Evolutionary conservation across 1,140 invertebrate genomes (phyloP), one percentile per base, ranked within the genome.

Genomic region (Olivierus martensii): DNA sequence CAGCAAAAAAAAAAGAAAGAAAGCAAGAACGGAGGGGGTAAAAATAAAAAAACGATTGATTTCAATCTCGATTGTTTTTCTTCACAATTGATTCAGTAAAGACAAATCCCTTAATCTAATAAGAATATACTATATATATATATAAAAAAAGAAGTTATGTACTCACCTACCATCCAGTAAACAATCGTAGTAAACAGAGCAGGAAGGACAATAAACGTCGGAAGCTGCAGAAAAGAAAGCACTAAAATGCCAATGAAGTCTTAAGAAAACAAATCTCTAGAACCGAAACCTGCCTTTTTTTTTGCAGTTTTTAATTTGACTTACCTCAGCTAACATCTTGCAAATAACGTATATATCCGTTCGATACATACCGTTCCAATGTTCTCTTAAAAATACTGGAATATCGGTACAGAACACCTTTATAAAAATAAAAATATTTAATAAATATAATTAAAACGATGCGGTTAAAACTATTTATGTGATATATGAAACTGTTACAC

Each of bases 321-420:
- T 53, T 51, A 87, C 74, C 67, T 95, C 90, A 1, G 88, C 85
- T 21, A 94, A 62, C 0, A 84, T 89, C 64, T 73, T 96, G 51
- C 84, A 82, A 12, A 95, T 66, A 69, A 94, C 97, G 66, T 96
- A 97, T 0, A 91, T 79, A 61, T 93, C 90, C 0, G 84, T 83
- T 39, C 91, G 74, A 64, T 97, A 97, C 75, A 96, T 83, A 19
- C 90, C 88, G 62, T 86, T 89, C 49, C 80, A 78, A 65, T 95
- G 83, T 69, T 96, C 92, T 21, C 90, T 71, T 55, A 95, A 73
- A 67, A 96, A 95, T 48, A 96, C 80, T 0, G 89, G 87, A 11
- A 95, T 69, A 68, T 97, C 91, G 0, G 79, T 74, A 63, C 87
- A 92, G 66, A 97, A 95, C 1, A 90, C 84, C 91, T 95, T 63